Percentiles rank a stretch among this genome's conserved stretches.
Conservation (phyloP, 1,140 invertebrate genomes). For the Eumaeus atala region DNA sequence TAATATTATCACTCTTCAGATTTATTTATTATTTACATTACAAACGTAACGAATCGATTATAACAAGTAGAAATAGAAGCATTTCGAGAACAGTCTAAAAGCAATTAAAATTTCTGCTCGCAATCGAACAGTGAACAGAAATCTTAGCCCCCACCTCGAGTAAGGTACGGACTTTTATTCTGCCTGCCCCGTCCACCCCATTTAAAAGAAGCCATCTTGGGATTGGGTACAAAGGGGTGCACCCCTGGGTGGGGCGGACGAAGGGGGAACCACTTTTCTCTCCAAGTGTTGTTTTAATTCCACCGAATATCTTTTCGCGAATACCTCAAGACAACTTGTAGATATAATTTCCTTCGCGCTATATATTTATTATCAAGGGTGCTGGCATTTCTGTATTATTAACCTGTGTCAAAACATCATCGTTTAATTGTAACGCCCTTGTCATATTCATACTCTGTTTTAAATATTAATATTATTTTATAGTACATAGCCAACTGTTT, state of each 20-base stretch:
- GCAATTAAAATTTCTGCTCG: constrained; percentile 31
- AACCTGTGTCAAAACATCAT: too few species aligned
- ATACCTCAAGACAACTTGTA: constrained; percentile 65
- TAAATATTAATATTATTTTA: too few species aligned
- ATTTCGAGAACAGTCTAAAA: constrained; percentile 8
- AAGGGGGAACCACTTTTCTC: constrained; percentile 57
- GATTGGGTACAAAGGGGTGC: constrained; percentile 34
- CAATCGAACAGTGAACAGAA: constrained; percentile 21
- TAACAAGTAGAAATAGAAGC: neutral
- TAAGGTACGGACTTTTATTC: constrained; percentile 67
- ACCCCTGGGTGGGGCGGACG: constrained; percentile 32
- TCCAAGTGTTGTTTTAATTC: constrained; percentile 73
- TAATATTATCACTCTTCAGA: too few species aligned
- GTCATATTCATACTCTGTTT: too few species aligned
- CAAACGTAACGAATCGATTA: too few species aligned
- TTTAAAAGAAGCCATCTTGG: constrained; percentile 72
- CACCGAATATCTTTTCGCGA: constrained; percentile 71
- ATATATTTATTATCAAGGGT: constrained; percentile 6
- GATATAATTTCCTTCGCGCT: constrained; percentile 63
- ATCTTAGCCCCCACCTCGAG: constrained; percentile 42
- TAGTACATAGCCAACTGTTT: too few species aligned
- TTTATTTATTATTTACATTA: too few species aligned
- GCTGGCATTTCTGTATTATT: too few species aligned
- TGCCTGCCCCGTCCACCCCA: constrained; percentile 60
- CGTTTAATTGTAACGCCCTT: too few species aligned